Evolutionary conservation across 2,113 vertebrate genomes (phyloP).

Genomic region (Myanophis thanlyinensis): DNA sequence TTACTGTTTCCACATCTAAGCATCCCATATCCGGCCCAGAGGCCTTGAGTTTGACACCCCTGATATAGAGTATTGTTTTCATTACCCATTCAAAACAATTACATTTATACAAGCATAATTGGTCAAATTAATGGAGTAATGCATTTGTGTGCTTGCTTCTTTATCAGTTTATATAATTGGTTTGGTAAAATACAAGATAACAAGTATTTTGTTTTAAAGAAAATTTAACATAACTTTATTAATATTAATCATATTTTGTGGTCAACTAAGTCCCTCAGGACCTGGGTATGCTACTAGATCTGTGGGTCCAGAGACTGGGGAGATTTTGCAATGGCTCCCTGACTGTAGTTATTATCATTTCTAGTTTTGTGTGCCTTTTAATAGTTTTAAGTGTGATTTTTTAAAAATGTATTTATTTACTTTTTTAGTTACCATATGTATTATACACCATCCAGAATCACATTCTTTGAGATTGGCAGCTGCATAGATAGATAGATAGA

Average conservation of each 20-base stretch:
- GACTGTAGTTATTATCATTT: neutral
- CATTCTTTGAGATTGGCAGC: neutral
- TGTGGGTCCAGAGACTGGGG: neutral
- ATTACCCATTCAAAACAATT: neutral
- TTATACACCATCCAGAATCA: neutral
- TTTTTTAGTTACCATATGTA: neutral
- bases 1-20: too few relatives aligned
- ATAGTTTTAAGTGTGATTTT: neutral
- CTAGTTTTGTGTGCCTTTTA: neutral
- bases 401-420: neutral
- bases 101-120: neutral
- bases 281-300: too few relatives aligned
- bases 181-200: neutral
- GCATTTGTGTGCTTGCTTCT: neutral
- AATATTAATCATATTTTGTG: constrained; percentile 50
- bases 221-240: neutral
- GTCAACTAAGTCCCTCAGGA: constrained; percentile 27
- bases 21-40: too few relatives aligned
- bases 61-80: neutral
- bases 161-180: neutral
- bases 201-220: neutral
- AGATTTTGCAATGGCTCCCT: neutral
- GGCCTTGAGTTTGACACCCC: too few relatives aligned
- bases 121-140: neutral
- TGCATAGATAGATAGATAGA: neutral